phyloP scores from a whole-genome alignment of 2,797 vertebrate species.

The Pantherophis vulpinus region DNA sequence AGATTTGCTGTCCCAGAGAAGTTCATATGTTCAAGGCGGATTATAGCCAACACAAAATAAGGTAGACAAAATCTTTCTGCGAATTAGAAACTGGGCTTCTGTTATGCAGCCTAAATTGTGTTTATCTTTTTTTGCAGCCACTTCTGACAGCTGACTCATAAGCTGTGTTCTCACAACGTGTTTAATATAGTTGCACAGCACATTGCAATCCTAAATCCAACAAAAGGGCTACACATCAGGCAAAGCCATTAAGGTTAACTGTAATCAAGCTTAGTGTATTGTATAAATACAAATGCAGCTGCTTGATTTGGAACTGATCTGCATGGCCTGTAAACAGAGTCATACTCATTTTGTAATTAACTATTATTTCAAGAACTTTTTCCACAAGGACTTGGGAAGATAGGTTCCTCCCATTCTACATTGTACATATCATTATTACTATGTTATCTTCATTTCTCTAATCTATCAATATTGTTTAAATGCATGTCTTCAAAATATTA shows the following conservation, averaged over 20 bases:
- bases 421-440: neutral
- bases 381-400: neutral
- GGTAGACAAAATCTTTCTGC: neutral
- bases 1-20: neutral
- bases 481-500: neutral
- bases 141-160: neutral
- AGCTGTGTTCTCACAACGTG: neutral
- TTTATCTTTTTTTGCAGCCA: neutral
- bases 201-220: neutral
- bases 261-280: constrained; percentile 1
- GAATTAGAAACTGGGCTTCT: neutral
- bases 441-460: neutral
- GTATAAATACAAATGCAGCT: neutral
- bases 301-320: neutral
- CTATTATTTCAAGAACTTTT: neutral
- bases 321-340: neutral
- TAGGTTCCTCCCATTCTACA: neutral
- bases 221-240: neutral
- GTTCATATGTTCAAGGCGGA: neutral
- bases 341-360: neutral
- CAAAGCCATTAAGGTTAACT: neutral
- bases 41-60: neutral
- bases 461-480: neutral
- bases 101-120: neutral
- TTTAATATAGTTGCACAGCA: neutral